Evolutionary conservation across 2,888 invertebrate species (phyloP), one percentile per base, ranked within the genome.

Genomic region (Spodoptera exigua): DNA sequence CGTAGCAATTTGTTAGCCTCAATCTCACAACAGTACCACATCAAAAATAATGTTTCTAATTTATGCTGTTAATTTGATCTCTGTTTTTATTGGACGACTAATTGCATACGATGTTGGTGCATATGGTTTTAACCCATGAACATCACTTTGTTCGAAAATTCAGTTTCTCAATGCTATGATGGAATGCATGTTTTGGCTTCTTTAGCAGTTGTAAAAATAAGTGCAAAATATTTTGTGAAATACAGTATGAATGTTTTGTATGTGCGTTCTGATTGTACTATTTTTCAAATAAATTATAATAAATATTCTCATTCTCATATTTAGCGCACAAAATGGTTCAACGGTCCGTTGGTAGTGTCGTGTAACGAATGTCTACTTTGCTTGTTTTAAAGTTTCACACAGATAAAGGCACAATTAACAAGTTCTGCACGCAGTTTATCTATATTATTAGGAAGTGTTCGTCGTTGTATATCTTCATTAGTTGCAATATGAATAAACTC

Each of bases 241-340:
- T 70, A 18, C 36, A 36, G 27, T 39, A 27, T 17, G 41, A 46
- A 49, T 17, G 41, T 43, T 54, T n/a, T 66, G 46, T 60, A 17
- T 17, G 37, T 32, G 17, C 16, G 13, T 13, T 70, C 37, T 18
- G 37, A 17, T 17, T 40, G 13, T 32, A 56, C 18, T 48, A 36
- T 17, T 43, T 45, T 46, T 68, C 41, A 49, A 39, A 54, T 51
- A 47, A 48, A 49, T 72, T 60, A 17, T n/a, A n/a, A n/a, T n/a
- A n/a, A n/a, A n/a, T n/a, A n/a, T 56, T 27, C 27, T 27, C 7
- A 48, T 46, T 46, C 11, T 46, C 27, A 48, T 60, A 54, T 49
- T 68, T 57, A 35, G 70, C 74, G 74, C 75, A 74, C 77, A 75
- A 77, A 27, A 59, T 62, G 51, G 45, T 67, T 67, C 62, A 69